These are phyloP conservation scores for Drosophila subpulchrella DNA, from an alignment of 1,140 invertebrate genomes.

Conservation along the genomic window DNA sequence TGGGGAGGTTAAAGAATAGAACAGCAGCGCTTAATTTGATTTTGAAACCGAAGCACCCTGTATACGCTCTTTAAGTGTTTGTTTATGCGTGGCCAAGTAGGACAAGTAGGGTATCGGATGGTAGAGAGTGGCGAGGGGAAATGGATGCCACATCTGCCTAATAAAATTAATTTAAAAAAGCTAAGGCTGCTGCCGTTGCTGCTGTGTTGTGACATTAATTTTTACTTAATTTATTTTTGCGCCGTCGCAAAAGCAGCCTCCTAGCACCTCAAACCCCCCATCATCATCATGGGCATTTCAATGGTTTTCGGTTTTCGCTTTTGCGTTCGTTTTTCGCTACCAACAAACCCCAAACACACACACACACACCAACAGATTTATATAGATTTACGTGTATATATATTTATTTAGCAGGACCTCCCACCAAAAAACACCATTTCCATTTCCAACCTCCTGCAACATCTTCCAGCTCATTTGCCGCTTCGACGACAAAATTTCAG, in stretches of 20 bases:
- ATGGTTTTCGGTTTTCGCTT: slow-evolving; percentile 63
- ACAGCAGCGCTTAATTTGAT: slow-evolving; percentile 68
- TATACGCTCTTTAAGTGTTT: slow-evolving; percentile 78
- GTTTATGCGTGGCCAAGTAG: slow-evolving; percentile 71
- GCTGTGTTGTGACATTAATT: slow-evolving; percentile 74
- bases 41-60: slow-evolving; percentile 47
- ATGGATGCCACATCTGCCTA: slow-evolving; percentile 52
- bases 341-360: slow-evolving; percentile 44
- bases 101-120: slow-evolving; percentile 6
- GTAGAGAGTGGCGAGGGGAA: not conserved
- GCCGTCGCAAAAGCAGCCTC: slow-evolving; percentile 68
- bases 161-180: slow-evolving; percentile 81
- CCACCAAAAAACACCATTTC: not conserved
- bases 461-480: slow-evolving; percentile 79
- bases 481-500: slow-evolving; percentile 82
- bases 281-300: slow-evolving; percentile 42
- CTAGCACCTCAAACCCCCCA: slow-evolving; percentile 13
- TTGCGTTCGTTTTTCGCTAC: slow-evolving; percentile 66
- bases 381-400: slow-evolving; percentile 39
- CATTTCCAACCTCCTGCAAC: not conserved
- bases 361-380: slow-evolving; percentile 40
- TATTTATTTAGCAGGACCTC: slow-evolving; percentile 54
- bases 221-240: slow-evolving; percentile 83
- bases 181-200: slow-evolving; percentile 27
- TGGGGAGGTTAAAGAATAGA: slow-evolving; percentile 23